phyloP scores from a whole-genome alignment of 2,888 invertebrate species.

The Lasioglossum malachurum region DNA sequence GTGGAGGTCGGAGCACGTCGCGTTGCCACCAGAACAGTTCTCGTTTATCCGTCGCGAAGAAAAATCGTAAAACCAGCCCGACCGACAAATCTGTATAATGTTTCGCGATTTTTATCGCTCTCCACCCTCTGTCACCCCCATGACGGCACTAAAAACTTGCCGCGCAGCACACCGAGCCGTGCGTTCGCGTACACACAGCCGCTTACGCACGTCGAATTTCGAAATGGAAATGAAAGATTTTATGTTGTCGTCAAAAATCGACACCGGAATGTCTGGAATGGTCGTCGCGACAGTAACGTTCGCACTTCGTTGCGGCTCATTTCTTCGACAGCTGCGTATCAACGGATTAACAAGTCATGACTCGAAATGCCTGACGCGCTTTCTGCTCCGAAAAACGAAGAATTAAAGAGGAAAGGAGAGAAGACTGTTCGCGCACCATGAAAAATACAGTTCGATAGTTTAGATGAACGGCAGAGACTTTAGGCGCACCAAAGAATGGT shows the following conservation, averaged over 20 bases:
- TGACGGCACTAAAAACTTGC: constrained; percentile 64
- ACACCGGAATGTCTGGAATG: constrained; percentile 35
- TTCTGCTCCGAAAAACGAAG: neutral
- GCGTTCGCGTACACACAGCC: constrained; percentile 53
- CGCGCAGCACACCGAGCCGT: constrained; percentile 18
- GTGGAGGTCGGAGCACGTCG: constrained; percentile 43
- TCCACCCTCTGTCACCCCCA: constrained; percentile 33
- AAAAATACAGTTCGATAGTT: neutral
- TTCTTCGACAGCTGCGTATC: constrained; percentile 47
- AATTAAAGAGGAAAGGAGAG: neutral
- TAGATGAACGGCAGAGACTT: too few relatives aligned
- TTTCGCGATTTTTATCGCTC: constrained; percentile 83
- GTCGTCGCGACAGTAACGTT: constrained; percentile 36
- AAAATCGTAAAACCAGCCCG: constrained; percentile 84
- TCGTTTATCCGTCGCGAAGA: constrained; percentile 73
- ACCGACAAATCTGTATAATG: constrained; percentile 85
- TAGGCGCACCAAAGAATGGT: too few relatives aligned
- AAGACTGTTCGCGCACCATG: neutral
- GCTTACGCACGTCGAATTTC: constrained; percentile 68
- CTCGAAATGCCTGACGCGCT: neutral
- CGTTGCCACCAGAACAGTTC: constrained; percentile 35
- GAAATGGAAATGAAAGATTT: constrained; percentile 74
- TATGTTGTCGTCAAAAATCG: constrained; percentile 67
- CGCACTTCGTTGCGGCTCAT: constrained; percentile 23
- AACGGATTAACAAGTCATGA: constrained; percentile 39